Base-by-base conservation (phyloP, 2,888 invertebrate species). In the Mythimna ferrago region DNA sequence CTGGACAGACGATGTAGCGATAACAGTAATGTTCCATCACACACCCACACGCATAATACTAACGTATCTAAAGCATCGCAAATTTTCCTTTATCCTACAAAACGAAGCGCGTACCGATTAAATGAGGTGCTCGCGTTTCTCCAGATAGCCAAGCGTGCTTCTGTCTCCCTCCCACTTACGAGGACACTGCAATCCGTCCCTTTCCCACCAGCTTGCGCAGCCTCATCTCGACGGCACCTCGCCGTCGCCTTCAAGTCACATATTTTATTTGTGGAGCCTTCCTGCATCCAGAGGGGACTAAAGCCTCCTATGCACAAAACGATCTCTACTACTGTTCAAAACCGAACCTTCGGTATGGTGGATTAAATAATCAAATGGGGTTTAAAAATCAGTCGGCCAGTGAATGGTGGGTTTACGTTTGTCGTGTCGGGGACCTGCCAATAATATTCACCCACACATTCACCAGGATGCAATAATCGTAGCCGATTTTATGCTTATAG, bases 61-160 rank as follows among this genome's bases (percentile, higher is more conserved):
- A 86, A 80, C 79, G 86, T 89, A 89, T 88, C 87, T 89, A 88
- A 92, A 92, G 87, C 91, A 94, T 95, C 92, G 93, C 92, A 93
- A 94, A 93, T 91, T 93, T 94, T 94, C 91, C 90, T 91, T 90
- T 95, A 94, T 95, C 92, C 95, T 94, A 93, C 91, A 94, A 94
- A 94, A 92, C 93, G 94, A 94, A 94, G 94, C 95, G 95, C 93
- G 95, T 94, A 95, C 94, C 94, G 96, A 95, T 96, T 96, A 96
- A 96, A 96, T 94, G 94, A 95, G 95, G 94, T 95, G 95, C 95
- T 93, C 96, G 96, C 95, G 92, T 96, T 96, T 95, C 96, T 96
- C 93, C 93, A 94, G 95, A 95, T 96, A 95, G 94, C 94, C 94
- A 91, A 92, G 92, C 89, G 88, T 87, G 83, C 88, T 84, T 87